These are phyloP conservation scores for Anableps anableps DNA, from an alignment of 2,797 vertebrate species.

Conservation along the genomic window DNA sequence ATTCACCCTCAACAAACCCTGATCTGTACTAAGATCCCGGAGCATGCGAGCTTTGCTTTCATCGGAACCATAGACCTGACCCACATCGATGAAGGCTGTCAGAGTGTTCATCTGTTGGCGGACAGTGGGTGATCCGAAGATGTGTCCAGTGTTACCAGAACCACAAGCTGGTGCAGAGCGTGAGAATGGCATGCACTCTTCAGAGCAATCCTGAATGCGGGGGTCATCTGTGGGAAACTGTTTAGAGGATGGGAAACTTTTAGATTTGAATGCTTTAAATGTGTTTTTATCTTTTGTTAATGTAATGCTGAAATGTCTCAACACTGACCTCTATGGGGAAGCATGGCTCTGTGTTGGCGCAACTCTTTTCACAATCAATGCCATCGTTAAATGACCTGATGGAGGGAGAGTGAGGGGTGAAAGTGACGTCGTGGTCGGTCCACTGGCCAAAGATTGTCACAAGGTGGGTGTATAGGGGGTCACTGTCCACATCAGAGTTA, in stretches of 20 bases:
- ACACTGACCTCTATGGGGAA: constrained; percentile 82
- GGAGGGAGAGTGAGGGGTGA: constrained; percentile 81
- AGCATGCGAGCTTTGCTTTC: constrained; percentile 69
- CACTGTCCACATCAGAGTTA: constrained; percentile 65
- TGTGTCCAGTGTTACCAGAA: constrained; percentile 46
- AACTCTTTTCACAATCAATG: constrained; percentile 74
- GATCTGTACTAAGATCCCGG: constrained; percentile 72
- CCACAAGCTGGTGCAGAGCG: constrained; percentile 83
- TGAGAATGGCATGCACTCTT: constrained; percentile 84
- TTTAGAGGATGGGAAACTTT: constrained; percentile 44
- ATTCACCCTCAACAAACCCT: constrained; percentile 86
- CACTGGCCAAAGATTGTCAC: constrained; percentile 89
- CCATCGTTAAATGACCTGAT: constrained; percentile 67
- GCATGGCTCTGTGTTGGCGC: constrained; percentile 79
- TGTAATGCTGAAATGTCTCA: background rate
- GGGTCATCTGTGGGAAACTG: constrained; percentile 80
- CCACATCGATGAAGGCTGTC: constrained; percentile 85
- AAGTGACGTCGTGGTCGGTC: constrained; percentile 86
- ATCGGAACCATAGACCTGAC: constrained; percentile 85
- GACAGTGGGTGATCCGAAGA: constrained; percentile 49
- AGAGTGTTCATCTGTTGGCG: constrained; percentile 88
- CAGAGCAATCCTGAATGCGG: constrained; percentile 40
- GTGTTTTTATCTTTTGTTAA: background rate
- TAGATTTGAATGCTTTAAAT: background rate
- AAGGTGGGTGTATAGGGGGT: constrained; percentile 77